A percentile compares a stretch with the other conserved stretches of the same genome.
Conservation (phyloP, 2,888 invertebrate genomes). For the Drosophila birchii region DNA sequence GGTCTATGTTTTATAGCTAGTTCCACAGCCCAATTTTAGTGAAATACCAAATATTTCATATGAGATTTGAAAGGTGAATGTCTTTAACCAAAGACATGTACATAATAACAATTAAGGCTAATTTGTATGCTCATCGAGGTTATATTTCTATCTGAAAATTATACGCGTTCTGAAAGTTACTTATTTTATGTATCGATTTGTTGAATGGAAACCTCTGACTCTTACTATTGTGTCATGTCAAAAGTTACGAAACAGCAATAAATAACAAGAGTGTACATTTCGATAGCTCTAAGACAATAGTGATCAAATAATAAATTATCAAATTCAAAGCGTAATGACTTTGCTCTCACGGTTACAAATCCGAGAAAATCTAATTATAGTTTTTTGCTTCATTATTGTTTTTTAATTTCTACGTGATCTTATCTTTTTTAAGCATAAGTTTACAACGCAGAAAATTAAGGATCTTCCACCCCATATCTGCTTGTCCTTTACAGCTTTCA, state of each 20-base stretch:
- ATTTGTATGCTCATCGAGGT: slow-evolving; percentile 74
- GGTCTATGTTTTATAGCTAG: slow-evolving; percentile 47
- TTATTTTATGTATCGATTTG: slow-evolving; percentile 32
- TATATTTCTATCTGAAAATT: slow-evolving; percentile 62
- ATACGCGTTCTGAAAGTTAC: slow-evolving; percentile 48
- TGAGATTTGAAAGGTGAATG: slow-evolving; percentile 25
- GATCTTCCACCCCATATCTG: no score
- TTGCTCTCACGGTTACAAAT: not conserved
- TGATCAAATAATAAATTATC: slow-evolving; percentile 50
- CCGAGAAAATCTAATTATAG: not conserved
- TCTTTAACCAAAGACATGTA: slow-evolving; percentile 33
- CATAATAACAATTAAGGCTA: slow-evolving; percentile 66
- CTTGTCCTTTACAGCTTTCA: no score
- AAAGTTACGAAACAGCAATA: slow-evolving; percentile 34
- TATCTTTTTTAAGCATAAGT: no score
- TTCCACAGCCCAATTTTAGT: slow-evolving; percentile 19
- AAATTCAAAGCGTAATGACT: slow-evolving; percentile 14
- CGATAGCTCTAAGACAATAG: slow-evolving; percentile 36
- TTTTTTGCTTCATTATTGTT: not conserved
- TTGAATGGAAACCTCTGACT: slow-evolving; percentile 54
- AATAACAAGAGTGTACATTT: slow-evolving; percentile 50
- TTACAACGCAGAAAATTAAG: no score
- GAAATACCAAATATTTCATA: slow-evolving; percentile 17
- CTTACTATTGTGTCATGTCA: slow-evolving; percentile 42
- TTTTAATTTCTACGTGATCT: no score